Evolutionary conservation across 1,140 invertebrate species (phyloP), one percentile per base, ranked within the genome.

Genomic region (Armadillidium nasatum): DNA sequence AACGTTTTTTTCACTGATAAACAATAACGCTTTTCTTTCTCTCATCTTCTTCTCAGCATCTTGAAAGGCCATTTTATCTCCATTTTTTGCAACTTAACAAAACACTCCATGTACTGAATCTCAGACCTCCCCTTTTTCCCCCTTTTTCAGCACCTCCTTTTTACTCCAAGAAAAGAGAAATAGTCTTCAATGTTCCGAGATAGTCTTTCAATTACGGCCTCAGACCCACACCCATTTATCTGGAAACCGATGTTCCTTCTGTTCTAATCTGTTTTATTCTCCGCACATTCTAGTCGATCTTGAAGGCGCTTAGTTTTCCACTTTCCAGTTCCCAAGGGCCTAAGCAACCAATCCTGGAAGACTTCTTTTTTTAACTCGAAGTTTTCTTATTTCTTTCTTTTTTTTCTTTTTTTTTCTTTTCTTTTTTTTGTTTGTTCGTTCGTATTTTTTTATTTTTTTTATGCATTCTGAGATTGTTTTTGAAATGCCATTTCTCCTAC

Each of bases 261-360:
- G 78, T 75, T 80, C 79, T 80, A 80, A 80, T 80, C 79, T 80
- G 75, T 76, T 77, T 77, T 77, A 77, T 77, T 80, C 76, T 80
- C 76, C 79, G 74, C 76, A 75, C 79, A 80, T 77, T 80, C 79
- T 74, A 77, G 79, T 67, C 76, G 74, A 80, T 77, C 79, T 78
- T 69, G 76, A 80, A 80, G 79, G 76, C 79, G 75, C 74, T 80
- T 77, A 78, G 79, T 80, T 80, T 80, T 78, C 76, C 79, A 77
- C 79, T 80, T 76, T 78, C 73, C 76, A 75, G 79, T 73, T 72
- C 79, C 77, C 79, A 54, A 73, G 79, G 76, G 79, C 76, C 72
- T 72, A 75, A 73, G 44, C 76, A 77, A 73, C 74, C 74, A 76
- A 77, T 80, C 79, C 76, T 79, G 43, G 71, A 80, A 73, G 71